Evolutionary conservation across 2,797 vertebrate genomes (phyloP), one percentile per base, ranked within the genome.

Genomic region (Sebastes aleutianus): DNA sequence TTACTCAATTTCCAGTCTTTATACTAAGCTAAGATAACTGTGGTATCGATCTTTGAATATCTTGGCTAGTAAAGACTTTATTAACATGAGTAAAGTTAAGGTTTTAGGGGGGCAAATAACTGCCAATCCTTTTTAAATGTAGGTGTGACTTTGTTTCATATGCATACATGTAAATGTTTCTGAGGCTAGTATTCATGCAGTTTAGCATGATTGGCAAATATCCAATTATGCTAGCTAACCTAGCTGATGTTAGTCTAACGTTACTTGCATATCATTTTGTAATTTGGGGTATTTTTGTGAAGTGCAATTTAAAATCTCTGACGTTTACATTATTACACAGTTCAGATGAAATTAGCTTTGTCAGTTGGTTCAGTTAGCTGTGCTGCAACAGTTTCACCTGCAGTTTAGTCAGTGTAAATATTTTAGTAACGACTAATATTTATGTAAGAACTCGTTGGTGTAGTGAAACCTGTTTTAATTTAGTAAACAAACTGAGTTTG

Each of bases 121-220:
- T 67, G 56, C 27, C 47, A 22, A 3, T 43, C 1, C 18, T 50
- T 50, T 76, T 22, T 64, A 39, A 64, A 0, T 36, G 62, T 64
- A 53, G 43, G 43, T 47, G 43, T 66, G 18, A 32, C 47, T 64
- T 64, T 68, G 11, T 62, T 58, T 29, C 22, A 24, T 53, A 29
- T 54, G 7, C 31, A 36, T 54, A 56, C 31, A 67, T 47, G 59
- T 10, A 2, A 27, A 12, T 61, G 18, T 58, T 54, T 73, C 20
- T 57, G 18, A 29, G 1, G 14, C 36, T 58, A 65, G 26, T 57
- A 14, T 71, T 66, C 14, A 76, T 26, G 20, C 22, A 34, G 63
- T 76, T 77, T 53, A 26, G 4, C 9, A 13, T 22, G 13, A 78
- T n/a, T 78, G 29, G 39, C 26, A 61, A 26, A 80, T 61, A 74